Conservation (phyloP, 2,113 vertebrate genomes). For the Riparia riparia region DNA sequence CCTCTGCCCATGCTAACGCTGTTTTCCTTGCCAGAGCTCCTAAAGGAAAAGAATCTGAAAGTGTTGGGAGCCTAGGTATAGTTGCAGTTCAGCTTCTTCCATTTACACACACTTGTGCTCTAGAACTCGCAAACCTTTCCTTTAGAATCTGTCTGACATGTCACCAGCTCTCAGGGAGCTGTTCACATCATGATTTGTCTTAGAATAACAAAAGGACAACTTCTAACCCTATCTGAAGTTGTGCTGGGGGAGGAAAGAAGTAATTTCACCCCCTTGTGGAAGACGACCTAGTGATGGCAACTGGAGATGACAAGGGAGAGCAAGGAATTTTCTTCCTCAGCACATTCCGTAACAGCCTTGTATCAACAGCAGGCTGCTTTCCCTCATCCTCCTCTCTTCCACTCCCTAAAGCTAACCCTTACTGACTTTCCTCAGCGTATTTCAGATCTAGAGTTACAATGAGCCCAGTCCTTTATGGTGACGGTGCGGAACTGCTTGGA, state of each 20-base stretch:
- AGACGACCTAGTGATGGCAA: not conserved
- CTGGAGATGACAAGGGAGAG: not conserved
- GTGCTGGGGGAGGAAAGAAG: not conserved
- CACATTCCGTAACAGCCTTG: accelerated
- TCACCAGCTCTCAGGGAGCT: not conserved
- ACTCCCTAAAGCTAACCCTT: not conserved
- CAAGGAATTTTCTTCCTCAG: not conserved
- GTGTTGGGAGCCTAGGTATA: not conserved
- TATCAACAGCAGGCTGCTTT: not conserved
- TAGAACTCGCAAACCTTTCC: not conserved
- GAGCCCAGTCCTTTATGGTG: not conserved
- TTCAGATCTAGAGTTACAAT: not conserved
- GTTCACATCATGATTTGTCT: not conserved
- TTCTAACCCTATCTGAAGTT: not conserved
- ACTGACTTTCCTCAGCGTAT: not conserved
- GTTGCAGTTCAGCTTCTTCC: not conserved
- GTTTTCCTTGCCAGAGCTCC: not conserved
- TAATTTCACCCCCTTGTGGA: not conserved
- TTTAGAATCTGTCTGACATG: not conserved
- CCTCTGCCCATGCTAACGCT: not conserved
- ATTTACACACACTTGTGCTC: not conserved
- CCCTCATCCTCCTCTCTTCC: not conserved
- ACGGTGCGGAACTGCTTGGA: not conserved
- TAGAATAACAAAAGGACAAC: not conserved
- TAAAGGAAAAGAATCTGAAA: not conserved